A percentile compares a stretch with the other conserved stretches of the same genome.
phyloP scores from a whole-genome alignment of 1,140 invertebrate species.

The Battus philenor region DNA sequence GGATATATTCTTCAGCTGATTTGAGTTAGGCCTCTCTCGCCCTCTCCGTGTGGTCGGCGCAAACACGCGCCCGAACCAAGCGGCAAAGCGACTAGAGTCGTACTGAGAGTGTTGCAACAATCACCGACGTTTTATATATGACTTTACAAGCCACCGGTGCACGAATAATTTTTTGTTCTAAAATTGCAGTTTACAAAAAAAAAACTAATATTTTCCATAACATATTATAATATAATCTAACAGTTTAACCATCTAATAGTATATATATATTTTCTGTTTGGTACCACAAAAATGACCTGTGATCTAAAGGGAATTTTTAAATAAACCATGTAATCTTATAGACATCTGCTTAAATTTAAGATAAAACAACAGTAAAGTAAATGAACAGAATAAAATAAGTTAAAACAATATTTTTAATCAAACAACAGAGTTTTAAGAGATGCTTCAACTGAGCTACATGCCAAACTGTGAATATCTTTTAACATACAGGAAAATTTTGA shows the following conservation, averaged over 20 bases:
- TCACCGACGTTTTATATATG: slow-evolving; percentile 69
- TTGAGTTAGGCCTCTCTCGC: slow-evolving; percentile 67
- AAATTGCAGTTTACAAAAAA: slow-evolving; percentile 1
- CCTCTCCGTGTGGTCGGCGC: slow-evolving; percentile 71
- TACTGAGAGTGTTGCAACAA: slow-evolving; percentile 73
- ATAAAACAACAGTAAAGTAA: background rate
- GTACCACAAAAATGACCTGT: background rate
- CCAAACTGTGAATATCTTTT: background rate
- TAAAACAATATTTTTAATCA: background rate
- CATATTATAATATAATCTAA: too few species aligned
- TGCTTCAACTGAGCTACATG: background rate
- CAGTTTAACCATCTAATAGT: too few species aligned
- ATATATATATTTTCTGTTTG: too few species aligned
- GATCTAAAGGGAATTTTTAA: background rate
- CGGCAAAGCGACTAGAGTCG: slow-evolving; percentile 77
- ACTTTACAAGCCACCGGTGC: slow-evolving; percentile 46
- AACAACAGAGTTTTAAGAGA: background rate
- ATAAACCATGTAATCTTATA: background rate
- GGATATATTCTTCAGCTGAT: slow-evolving; percentile 38
- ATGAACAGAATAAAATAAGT: too few species aligned
- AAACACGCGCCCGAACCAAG: slow-evolving; percentile 60
- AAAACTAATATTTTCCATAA: slow-evolving; percentile 4
- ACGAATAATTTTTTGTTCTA: slow-evolving; percentile 20
- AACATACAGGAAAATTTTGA: slow-evolving; percentile 40
- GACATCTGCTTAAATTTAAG: background rate